Evolutionary conservation across 1,140 invertebrate species (phyloP).

Genomic region (Drosophila fuyamai): DNA sequence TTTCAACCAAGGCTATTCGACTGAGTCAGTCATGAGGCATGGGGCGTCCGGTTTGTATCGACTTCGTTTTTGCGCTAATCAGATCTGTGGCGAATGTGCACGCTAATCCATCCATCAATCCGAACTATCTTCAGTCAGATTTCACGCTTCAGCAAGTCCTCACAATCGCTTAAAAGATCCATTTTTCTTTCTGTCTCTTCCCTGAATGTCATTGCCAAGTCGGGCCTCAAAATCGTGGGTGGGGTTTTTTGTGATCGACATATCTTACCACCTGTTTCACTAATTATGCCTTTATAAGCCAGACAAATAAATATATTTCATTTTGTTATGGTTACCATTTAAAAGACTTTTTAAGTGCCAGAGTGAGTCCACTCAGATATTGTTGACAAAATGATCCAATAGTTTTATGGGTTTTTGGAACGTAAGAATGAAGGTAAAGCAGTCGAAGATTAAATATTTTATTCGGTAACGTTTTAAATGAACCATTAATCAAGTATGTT

Average conservation of each 20-base stretch:
- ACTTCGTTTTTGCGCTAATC: constrained; percentile 58
- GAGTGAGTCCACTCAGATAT: constrained; percentile 5
- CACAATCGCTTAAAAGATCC: constrained; percentile 31
- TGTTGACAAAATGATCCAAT: constrained; percentile 56
- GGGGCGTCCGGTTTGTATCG: constrained; percentile 51
- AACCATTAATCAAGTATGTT: constrained; percentile 35
- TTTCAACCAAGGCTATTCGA: constrained; percentile 49
- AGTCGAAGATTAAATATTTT: constrained; percentile 22
- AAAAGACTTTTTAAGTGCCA: constrained; percentile 54
- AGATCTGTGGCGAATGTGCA: constrained; percentile 62
- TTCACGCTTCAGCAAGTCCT: constrained; percentile 68
- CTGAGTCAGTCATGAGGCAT: constrained; percentile 31
- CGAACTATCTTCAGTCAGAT: constrained; percentile 36
- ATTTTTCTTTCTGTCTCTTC: constrained; percentile 40
- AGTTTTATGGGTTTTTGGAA: constrained; percentile 31
- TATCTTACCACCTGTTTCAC: constrained; percentile 35
- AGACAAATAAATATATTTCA: constrained; percentile 49
- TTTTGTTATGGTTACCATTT: constrained; percentile 53
- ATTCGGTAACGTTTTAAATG: constrained; percentile 15
- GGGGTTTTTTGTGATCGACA: constrained; percentile 28
- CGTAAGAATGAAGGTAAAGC: constrained; percentile 23
- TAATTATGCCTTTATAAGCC: constrained; percentile 72
- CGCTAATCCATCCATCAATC: constrained; percentile 60
- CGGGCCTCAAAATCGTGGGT: constrained; percentile 27
- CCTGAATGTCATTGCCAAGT: constrained; percentile 45